Conservation (phyloP, 2,113 vertebrate genomes). For the Elanoides forficatus region DNA sequence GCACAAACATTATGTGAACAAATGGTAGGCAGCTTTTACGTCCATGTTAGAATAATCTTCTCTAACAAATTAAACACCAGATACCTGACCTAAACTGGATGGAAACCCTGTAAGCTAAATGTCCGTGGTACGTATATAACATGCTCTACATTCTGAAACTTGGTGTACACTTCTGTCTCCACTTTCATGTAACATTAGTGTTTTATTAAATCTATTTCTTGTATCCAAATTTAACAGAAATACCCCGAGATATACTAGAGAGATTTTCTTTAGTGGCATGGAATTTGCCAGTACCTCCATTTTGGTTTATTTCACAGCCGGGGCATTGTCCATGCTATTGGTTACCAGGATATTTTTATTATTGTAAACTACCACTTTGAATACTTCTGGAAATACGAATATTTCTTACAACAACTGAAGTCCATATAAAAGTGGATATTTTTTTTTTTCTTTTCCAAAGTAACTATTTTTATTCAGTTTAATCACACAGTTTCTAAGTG, state of each 20-base stretch:
- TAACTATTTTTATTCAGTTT: not conserved
- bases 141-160: not conserved
- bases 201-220: not conserved
- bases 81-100: not conserved
- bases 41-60: not conserved
- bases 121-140: not conserved
- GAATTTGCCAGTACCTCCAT: not conserved
- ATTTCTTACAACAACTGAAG: not conserved
- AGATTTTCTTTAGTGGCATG: not conserved
- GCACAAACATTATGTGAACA: not conserved
- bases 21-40: not conserved
- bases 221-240: not conserved
- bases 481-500: not conserved
- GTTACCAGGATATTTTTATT: not conserved
- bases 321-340: not conserved
- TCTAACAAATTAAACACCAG: not conserved
- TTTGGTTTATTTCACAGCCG: not conserved
- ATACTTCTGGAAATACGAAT: not conserved
- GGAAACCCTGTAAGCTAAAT: not conserved
- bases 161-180: not conserved
- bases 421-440: not conserved
- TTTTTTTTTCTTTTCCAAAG: not conserved
- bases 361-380: not conserved
- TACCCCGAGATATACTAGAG: not conserved
- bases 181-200: not conserved